These are phyloP conservation scores for Oryzias celebensis DNA, from an alignment of 2,113 vertebrate genomes.

Conservation along the genomic window DNA sequence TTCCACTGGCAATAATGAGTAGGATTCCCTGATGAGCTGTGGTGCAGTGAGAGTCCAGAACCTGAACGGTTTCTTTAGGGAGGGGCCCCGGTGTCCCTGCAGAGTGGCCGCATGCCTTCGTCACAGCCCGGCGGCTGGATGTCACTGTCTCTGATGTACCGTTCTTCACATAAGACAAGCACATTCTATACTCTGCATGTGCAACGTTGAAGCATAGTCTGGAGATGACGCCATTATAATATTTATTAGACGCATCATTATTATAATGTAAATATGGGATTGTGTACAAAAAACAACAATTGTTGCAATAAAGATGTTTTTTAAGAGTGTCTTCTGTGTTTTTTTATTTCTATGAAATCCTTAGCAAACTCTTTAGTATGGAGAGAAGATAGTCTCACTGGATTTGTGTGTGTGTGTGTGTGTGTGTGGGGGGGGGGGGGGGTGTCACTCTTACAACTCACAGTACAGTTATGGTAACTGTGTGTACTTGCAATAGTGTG, in stretches of 20 bases:
- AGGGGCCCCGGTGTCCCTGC: slow-evolving; percentile 3
- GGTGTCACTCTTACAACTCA: no score
- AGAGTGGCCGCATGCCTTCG: slow-evolving; percentile 35
- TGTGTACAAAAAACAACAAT: slow-evolving; percentile 90
- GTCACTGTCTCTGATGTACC: slow-evolving; percentile 30
- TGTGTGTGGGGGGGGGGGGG: no score
- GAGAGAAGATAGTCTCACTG: not conserved
- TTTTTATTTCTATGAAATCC: not conserved
- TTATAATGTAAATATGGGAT: slow-evolving; percentile 89
- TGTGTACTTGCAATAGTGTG: no score
- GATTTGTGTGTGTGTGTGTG: no score
- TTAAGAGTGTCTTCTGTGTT: slow-evolving; percentile 39
- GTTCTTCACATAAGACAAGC: slow-evolving; percentile 77
- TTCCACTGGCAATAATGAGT: no score
- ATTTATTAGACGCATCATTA: slow-evolving; percentile 81
- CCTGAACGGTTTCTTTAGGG: no score
- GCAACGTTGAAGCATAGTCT: slow-evolving; percentile 76
- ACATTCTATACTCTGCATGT: slow-evolving; percentile 86
- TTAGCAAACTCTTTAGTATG: not conserved
- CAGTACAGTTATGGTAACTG: no score
- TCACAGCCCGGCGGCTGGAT: no score
- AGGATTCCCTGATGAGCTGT: not conserved
- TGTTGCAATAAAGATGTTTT: slow-evolving; percentile 93
- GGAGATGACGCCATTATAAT: slow-evolving; percentile 78
- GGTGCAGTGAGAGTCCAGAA: slow-evolving; percentile 10